These are phyloP conservation scores for Cotesia typhae DNA, from an alignment of 1,140 invertebrate species.

Conservation along the genomic window DNA sequence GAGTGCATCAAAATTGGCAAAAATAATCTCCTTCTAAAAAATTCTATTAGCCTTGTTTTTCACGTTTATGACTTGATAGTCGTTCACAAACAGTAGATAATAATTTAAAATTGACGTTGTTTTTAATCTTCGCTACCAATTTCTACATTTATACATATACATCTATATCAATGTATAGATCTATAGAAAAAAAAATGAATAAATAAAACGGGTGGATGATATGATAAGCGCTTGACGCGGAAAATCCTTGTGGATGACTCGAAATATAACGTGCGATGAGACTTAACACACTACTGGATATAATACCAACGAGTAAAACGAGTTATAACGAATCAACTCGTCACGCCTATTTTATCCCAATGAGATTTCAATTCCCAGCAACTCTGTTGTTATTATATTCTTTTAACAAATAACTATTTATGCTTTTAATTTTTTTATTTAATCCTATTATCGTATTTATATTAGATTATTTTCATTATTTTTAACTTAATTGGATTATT, in stretches of 20 bases:
- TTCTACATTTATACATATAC: constrained; percentile 4
- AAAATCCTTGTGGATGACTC: constrained; percentile 47
- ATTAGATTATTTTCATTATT: too few relatives aligned
- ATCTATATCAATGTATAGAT: neutral
- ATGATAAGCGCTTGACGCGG: constrained; percentile 40
- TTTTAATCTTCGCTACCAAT: constrained; percentile 40
- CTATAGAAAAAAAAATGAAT: neutral
- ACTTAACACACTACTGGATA: neutral
- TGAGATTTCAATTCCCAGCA: constrained; percentile 18
- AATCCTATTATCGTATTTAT: too few relatives aligned
- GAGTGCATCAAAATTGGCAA: constrained; percentile 44
- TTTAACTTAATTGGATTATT: too few relatives aligned
- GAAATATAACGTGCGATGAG: constrained; percentile 15
- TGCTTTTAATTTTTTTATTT: too few relatives aligned
- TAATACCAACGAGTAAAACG: neutral
- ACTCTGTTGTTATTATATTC: neutral
- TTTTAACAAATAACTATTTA: too few relatives aligned
- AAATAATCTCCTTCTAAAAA: constrained; percentile 57
- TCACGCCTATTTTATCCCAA: neutral
- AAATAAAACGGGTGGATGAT: constrained; percentile 26
- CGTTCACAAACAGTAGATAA: constrained; percentile 26
- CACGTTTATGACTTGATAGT: constrained; percentile 22
- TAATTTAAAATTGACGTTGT: constrained; percentile 59
- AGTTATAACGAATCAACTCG: constrained; percentile 8
- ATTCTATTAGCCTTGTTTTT: constrained; percentile 55